Percentiles rank a stretch among this genome's conserved stretches.
Evolutionary conservation across 92 coral and sea anemone genomes (phyloP).

Genomic region (Porites cylindrica): DNA sequence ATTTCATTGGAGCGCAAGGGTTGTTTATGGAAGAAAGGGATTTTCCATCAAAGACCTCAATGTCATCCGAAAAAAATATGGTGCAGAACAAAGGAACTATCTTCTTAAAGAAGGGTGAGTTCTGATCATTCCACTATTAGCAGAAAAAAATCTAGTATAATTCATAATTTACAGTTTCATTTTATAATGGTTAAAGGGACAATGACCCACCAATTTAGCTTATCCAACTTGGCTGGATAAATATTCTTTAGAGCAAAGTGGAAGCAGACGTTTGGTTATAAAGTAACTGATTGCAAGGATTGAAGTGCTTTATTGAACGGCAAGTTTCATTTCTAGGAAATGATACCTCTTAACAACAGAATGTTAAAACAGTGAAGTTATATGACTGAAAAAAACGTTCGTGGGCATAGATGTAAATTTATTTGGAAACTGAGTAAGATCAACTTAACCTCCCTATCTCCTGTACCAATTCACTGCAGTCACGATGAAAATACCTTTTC

Average conservation of each 20-base stretch:
- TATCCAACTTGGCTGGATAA: no score
- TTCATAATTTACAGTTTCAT: background rate
- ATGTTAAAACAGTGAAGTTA: no score
- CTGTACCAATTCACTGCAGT: background rate
- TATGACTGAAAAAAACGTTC: no score
- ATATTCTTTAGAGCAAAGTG: no score
- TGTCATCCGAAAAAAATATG: background rate
- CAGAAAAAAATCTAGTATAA: background rate
- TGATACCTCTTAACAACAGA: no score
- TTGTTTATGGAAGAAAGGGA: background rate
- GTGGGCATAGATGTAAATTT: no score
- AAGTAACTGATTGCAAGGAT: no score
- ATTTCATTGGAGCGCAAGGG: background rate
- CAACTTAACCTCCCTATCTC: background rate
- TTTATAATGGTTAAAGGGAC: background rate
- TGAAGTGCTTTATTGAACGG: no score
- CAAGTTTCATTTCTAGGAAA: no score
- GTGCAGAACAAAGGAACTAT: background rate
- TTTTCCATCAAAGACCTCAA: background rate
- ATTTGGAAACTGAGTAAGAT: no score
- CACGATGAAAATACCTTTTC: background rate
- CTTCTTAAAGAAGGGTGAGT: conserved; percentile 10
- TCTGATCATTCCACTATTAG: background rate
- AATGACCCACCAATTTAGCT: no score
- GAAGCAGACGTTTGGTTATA: no score